Percentiles rank a stretch among this genome's conserved stretches.
Evolutionary conservation across 2,113 vertebrate genomes (phyloP).

Genomic region (Etheostoma spectabile): DNA sequence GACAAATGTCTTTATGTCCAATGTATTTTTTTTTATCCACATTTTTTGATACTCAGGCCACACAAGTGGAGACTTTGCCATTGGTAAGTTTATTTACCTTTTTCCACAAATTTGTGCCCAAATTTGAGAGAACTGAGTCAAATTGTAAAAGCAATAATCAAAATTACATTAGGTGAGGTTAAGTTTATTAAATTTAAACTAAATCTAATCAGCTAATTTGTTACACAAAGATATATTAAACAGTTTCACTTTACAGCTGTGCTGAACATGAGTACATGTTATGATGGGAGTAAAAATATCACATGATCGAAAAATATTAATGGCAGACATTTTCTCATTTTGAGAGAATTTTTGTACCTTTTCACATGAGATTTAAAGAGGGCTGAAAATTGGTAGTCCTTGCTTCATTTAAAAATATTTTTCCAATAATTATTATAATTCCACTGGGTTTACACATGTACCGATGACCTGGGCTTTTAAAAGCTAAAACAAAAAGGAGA

Average conservation of each 20-base stretch:
- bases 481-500: background rate
- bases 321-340: conserved; percentile 3
- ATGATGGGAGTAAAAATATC: conserved; percentile 17
- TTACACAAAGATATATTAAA: conserved; percentile 46
- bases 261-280: conserved; percentile 16
- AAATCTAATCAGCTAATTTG: conserved; percentile 27
- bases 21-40: background rate
- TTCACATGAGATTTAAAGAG: background rate
- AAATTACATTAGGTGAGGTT: conserved; percentile 35
- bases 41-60: background rate
- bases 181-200: background rate
- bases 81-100: background rate
- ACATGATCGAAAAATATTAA: conserved; percentile 32
- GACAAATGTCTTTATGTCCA: background rate
- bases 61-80: background rate
- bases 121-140: conserved; percentile 15
- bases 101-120: conserved; percentile 13
- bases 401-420: conserved; percentile 7
- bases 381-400: background rate
- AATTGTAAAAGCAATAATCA: conserved; percentile 26
- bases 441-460: conserved; percentile 17
- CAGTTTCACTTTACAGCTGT: conserved; percentile 33
- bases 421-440: background rate
- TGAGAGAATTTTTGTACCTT: background rate
- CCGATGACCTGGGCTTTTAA: conserved; percentile 21